Evolutionary conservation across 1,140 invertebrate species (phyloP), one percentile per base, ranked within the genome.

Genomic region (Frieseomelitta varia): DNA sequence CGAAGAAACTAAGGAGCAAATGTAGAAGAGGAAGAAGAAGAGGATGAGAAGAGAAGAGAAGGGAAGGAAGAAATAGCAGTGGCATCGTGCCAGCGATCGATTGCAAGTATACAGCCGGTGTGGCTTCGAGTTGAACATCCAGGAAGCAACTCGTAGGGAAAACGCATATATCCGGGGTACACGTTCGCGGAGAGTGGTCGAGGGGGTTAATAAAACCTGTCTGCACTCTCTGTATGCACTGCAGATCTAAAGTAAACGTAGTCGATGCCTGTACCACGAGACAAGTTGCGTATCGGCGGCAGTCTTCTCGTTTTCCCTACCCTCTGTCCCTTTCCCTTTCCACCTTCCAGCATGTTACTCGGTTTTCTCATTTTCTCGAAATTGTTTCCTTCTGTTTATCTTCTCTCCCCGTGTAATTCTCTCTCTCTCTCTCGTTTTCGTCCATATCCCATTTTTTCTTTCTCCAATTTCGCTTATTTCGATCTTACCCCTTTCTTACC

Each of bases 11-110:
- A 14, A 61, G 58, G 14, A 61, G 58, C 65, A 10, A 67, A 67
- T 15, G n/a, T 39, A 76, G 51, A 55, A 39, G 14, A 55, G 17
- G 19, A 55, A 19, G 61, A 63, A 27, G 34, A 24, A 63, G 55
- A 24, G 27, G 61, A 73, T 11, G 69, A 24, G 17, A 30, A n/a
- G 67, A 71, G 51, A 12, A 17, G 24, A 67, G 58, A 67, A 55
- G 58, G 39, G 67, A 56, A 75, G 56, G 55, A 69, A 39, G 79
- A 39, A 83, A 71, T 47, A 63, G 74, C 72, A 67, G 88, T 89
- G 89, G 89, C 89, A 85, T 87, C 78, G 83, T 74, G 85, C 88
- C 89, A 90, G 81, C 88, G 85, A 90, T 90, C 89, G 89, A 90
- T 90, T 55, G 85, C 82, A 51, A 85, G 87, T 81, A 78, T 78